These are phyloP conservation scores for Argyra leucocephala DNA, from an alignment of 2,888 invertebrate species.

Conservation along the genomic window DNA sequence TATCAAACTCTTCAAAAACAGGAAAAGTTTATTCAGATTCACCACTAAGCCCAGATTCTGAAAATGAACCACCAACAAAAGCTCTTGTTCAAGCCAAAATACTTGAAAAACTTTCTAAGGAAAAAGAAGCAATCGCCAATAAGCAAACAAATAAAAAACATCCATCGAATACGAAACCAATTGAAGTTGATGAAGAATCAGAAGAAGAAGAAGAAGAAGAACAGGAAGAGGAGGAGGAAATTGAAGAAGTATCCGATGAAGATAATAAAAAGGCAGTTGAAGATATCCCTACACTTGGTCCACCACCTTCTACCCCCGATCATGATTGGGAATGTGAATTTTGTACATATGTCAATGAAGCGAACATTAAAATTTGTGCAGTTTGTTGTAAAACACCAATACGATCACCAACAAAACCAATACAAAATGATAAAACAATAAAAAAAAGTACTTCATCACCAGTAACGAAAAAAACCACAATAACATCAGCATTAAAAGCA, in stretches of 20 bases:
- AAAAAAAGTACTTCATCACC: slow-evolving; percentile 18
- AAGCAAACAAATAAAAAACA: slow-evolving; percentile 16
- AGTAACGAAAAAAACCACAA: slow-evolving; percentile 17
- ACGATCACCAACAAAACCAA: slow-evolving; percentile 23
- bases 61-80: slow-evolving; percentile 34
- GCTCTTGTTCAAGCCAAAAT: slow-evolving; percentile 43
- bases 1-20: slow-evolving; percentile 24
- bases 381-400: slow-evolving; percentile 78
- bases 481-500: slow-evolving; percentile 18
- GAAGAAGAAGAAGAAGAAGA: slow-evolving; percentile 17
- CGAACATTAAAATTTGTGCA: slow-evolving; percentile 67
- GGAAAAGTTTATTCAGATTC: slow-evolving; percentile 35
- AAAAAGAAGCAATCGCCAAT: slow-evolving; percentile 24
- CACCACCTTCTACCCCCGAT: slow-evolving; percentile 48
- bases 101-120: slow-evolving; percentile 36
- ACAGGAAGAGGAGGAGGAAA: slow-evolving; percentile 7
- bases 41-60: slow-evolving; percentile 35
- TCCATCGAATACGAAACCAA: slow-evolving; percentile 18
- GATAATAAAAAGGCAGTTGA: slow-evolving; percentile 16
- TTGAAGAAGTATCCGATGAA: slow-evolving; percentile 16
- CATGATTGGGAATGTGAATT: slow-evolving; percentile 79
- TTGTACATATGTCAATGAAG: slow-evolving; percentile 79
- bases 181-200: slow-evolving; percentile 18
- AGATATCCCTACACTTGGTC: slow-evolving; percentile 30
- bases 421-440: slow-evolving; percentile 12